Evolutionary conservation across 1,140 invertebrate genomes (phyloP), one percentile per base, ranked within the genome.

Genomic region (Drosophila lacteicornis): DNA sequence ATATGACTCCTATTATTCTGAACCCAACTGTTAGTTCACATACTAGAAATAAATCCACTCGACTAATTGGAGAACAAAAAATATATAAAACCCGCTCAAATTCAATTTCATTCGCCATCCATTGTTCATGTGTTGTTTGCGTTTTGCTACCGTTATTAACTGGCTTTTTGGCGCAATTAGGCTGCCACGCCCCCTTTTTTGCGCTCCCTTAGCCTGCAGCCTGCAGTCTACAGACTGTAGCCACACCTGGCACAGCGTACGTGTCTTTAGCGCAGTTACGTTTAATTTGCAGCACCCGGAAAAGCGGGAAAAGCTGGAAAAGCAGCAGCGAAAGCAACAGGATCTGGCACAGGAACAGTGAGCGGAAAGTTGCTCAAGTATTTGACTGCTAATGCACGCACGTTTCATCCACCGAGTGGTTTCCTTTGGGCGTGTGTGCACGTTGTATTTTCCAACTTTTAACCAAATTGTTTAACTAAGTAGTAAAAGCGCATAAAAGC

Each of bases 391-490:
- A 79, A 68, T 83, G 80, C 84, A 84, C 84, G 80, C 83, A 84
- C 83, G 84, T 84, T 70, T 77, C 47, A 60, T 59, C 43, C 60
- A 17, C 43, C 40, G 9, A 49, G 59, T 45, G 43, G 45, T 62
- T 74, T 38, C 45, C 58, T 45, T 46, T 47, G 42, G 50, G 59
- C 46, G 15, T 65, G 63, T 63, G 58, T 65, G 57, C 17, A 49
- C 40, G 49, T 40, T 79, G 49, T 77, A 69, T 70, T 82, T 82
- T 76, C 59, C 57, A 88, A 87, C 80, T 87, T 88, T 80, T 83
- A 88, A 84, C 77, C 71, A 88, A 87, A 88, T 87, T 87, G 80
- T 87, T 87, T 88, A 87, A 88, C 83, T 88, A 88, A 87, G 84
- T 88, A 88, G 80, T 63, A 76, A 88, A 87, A 83, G 76, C 76